Base-by-base conservation (phyloP, 2,113 vertebrate genomes). In the Deroptyus accipitrinus region DNA sequence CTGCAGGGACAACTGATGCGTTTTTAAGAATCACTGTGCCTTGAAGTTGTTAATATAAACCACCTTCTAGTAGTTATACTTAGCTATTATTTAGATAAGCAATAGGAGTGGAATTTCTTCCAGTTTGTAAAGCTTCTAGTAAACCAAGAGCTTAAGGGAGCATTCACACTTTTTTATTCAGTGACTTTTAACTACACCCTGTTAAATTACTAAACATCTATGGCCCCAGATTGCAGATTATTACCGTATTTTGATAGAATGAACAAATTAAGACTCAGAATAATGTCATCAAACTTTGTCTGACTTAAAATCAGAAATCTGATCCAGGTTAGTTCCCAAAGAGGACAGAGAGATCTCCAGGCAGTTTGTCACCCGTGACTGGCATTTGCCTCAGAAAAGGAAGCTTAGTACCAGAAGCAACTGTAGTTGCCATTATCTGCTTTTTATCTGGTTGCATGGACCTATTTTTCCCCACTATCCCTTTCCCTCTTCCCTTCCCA, bases 401-500 rank as follows among this genome's bases (percentile, higher is more conserved):
- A 72, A 48, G 52, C 9, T 20, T 17, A 16, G 42, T 9, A 59
- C 10, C 17, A 72, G 42, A 78, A 75, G 10, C 5, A 75, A 9
- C 13, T 10, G 15, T 5, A 57, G 25, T n/a, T 82, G n/a, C 2
- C 1, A 1, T 80, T 67, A 31, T 31, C 33, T 69, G 25, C 6
- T 57, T 52, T 24, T 41, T 55, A 44, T 23, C 62, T 79, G 30
- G 2, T 75, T 76, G 16, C 24, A 64, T 24, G 35, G 3, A 9
- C 8, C 8, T 75, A 16, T 24, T 74, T 17, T 82, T 67, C 15
- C 31, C 17, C 13, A 27, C 33, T 13, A 59, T 59, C 27, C 13
- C 16, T 19, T 62, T 8, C 22, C 7, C 2, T 59, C 18, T 46
- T 2, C 0, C 6, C 1, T 13, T 13, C 5, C 17, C 4, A 51